Evolutionary conservation across 2,888 invertebrate species (phyloP).

Genomic region (Pseudolycoriella hygida): DNA sequence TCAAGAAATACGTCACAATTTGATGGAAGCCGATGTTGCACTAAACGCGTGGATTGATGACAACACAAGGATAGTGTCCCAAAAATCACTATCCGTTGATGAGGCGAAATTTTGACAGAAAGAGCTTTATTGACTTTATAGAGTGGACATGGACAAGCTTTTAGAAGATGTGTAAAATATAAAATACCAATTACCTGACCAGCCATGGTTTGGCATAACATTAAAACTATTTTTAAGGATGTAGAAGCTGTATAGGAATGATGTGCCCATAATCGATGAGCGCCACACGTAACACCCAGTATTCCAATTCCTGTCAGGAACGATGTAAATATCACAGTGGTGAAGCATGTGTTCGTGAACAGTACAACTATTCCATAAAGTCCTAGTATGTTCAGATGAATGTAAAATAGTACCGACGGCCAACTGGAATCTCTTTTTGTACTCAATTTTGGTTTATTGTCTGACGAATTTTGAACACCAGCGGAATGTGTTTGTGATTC

Average conservation of each 20-base stretch:
- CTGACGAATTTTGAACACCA: too few relatives aligned
- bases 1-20: too few relatives aligned
- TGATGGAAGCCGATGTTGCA: too few relatives aligned
- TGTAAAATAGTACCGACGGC: constrained; percentile 53
- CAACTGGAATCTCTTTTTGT: constrained; percentile 47
- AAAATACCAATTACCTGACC: constrained; percentile 51
- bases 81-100: too few relatives aligned
- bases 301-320: constrained; percentile 42
- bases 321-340: constrained; percentile 41
- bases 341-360: constrained; percentile 38
- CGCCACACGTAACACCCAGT: constrained; percentile 76
- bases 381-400: constrained; percentile 53
- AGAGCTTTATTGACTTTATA: too few relatives aligned
- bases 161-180: too few relatives aligned
- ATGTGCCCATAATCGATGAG: constrained; percentile 90
- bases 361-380: constrained; percentile 43
- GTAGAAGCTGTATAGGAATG: constrained; percentile 58
- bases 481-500: too few relatives aligned
- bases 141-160: too few relatives aligned
- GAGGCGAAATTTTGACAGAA: too few relatives aligned
- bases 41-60: too few relatives aligned
- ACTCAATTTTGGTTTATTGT: constrained; percentile 13
- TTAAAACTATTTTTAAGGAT: constrained; percentile 53
- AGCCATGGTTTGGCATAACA: constrained; percentile 68
- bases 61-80: too few relatives aligned